Percentiles rank a stretch among this genome's conserved stretches.
Conservation (phyloP, 2,113 vertebrate genomes). For the Eretmochelys imbricata region DNA sequence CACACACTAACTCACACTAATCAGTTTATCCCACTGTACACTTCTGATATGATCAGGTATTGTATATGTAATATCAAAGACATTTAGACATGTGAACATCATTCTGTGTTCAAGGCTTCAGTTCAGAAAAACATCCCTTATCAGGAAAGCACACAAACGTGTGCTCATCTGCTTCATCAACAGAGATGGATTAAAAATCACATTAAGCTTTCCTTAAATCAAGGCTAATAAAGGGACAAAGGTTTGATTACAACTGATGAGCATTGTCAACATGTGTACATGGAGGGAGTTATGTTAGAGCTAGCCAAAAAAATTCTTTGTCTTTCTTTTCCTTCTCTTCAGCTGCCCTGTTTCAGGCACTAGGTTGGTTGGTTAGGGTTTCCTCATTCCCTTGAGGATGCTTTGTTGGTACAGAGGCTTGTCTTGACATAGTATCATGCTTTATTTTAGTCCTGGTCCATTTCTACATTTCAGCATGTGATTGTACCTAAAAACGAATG, state of each 20-base stretch:
- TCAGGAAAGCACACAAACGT: neutral
- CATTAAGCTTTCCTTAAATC: neutral
- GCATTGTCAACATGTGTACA: neutral
- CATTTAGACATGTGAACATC: neutral
- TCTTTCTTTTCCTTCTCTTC: neutral
- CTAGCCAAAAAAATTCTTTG: neutral
- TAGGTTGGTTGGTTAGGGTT: neutral
- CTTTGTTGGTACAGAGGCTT: neutral
- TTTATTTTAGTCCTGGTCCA: neutral
- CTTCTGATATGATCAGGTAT: neutral
- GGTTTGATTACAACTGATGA: neutral
- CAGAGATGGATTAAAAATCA: neutral
- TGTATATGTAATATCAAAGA: neutral
- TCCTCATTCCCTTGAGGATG: neutral
- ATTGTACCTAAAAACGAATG: rapidly evolving
- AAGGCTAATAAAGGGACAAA: neutral
- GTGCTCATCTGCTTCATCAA: neutral
- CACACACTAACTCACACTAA: neutral
- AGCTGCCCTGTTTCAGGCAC: neutral
- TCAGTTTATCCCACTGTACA: neutral
- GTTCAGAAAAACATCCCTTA: neutral
- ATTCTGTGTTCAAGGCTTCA: neutral
- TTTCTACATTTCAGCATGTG: slow-evolving; percentile 34
- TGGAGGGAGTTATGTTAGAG: neutral
- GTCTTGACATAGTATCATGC: neutral